Evolutionary conservation across 2,888 invertebrate species (phyloP), one percentile per base, ranked within the genome.

Genomic region (Monochamus alternatus): DNA sequence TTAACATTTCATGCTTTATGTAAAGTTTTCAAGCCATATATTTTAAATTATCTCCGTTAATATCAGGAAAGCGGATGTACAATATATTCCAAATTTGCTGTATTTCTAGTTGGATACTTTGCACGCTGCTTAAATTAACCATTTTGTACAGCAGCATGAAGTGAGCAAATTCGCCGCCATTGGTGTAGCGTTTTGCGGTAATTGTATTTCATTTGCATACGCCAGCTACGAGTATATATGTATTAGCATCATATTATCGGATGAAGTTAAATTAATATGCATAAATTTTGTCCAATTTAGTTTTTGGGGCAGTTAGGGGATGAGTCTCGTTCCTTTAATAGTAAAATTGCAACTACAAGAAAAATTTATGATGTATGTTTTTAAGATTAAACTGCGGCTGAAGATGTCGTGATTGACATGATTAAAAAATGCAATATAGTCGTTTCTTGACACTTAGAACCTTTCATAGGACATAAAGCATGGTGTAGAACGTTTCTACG

Each of bases 181-280:
- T 72, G 63, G 65, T 76, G 76, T 65, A 73, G 73, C 73, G 67
- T 73, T 76, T 58, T 73, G 73, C 51, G 73, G 76, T 76, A 76
- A 76, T 76, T 69, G 73, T 76, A 69, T 76, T 73, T 76, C 73
- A 76, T 76, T 76, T 76, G 73, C 73, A 76, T 76, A 69, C 67
- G 52, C 52, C 51, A 58, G 47, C 38, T 52, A 66, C 72, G 59
- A 72, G 73, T 75, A 44, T 75, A 65, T 68, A 73, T 64, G 66
- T 76, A 76, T 73, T 73, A 73, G 66, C 73, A 68, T 73, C 73
- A 73, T 69, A 73, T 73, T 65, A 76, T 73, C 51, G 67, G 76
- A 75, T 73, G 55, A 63, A 55, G 14, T 75, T 77, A 70, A 80
- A 80, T 80, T 80, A 79, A 80, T 81, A 80, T 81, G 81, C 81